Conservation (phyloP, 2,113 vertebrate species). For the Planiliza haematocheilus region DNA sequence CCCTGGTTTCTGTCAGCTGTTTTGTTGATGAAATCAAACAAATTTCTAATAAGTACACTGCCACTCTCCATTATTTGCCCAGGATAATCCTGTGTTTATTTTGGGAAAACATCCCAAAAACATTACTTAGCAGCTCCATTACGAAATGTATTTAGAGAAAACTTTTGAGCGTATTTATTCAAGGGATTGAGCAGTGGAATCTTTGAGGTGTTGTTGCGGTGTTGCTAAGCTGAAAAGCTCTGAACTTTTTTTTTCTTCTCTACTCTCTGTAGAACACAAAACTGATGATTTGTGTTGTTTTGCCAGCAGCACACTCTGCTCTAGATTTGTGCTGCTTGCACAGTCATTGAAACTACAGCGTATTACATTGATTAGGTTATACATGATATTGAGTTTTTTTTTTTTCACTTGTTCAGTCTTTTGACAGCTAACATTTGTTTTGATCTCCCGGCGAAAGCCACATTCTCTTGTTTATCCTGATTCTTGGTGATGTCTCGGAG, state of each 20-base stretch:
- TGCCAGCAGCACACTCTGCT: slow-evolving; percentile 70
- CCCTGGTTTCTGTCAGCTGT: slow-evolving; percentile 26
- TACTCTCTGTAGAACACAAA: slow-evolving; percentile 54
- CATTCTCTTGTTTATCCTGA: slow-evolving; percentile 2
- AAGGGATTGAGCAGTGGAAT: slow-evolving; percentile 44
- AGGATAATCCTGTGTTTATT: slow-evolving; percentile 41
- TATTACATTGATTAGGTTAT: slow-evolving; percentile 51
- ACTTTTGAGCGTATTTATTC: slow-evolving; percentile 65
- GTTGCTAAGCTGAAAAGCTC: slow-evolving; percentile 56
- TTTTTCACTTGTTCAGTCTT: slow-evolving; percentile 14
- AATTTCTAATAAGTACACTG: slow-evolving; percentile 44
- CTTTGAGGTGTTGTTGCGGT: slow-evolving; percentile 61
- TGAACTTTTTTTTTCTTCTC: slow-evolving; percentile 17
- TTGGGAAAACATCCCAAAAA: slow-evolving; percentile 34
- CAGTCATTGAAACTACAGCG: slow-evolving; percentile 56
- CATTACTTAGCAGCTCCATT: slow-evolving; percentile 38
- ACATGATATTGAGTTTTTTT: slow-evolving; percentile 34
- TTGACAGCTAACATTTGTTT: slow-evolving; percentile 53
- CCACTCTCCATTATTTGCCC: slow-evolving; percentile 30
- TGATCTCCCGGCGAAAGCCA: slow-evolving; percentile 18
- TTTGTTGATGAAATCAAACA: slow-evolving; percentile 65
- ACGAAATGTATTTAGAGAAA: slow-evolving; percentile 52
- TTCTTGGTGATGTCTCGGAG: slow-evolving; percentile 29
- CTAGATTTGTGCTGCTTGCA: slow-evolving; percentile 60
- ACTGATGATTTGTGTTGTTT: slow-evolving; percentile 69